Base-by-base conservation (phyloP, 2,888 invertebrate genomes). In the Argyresthia albistria region DNA sequence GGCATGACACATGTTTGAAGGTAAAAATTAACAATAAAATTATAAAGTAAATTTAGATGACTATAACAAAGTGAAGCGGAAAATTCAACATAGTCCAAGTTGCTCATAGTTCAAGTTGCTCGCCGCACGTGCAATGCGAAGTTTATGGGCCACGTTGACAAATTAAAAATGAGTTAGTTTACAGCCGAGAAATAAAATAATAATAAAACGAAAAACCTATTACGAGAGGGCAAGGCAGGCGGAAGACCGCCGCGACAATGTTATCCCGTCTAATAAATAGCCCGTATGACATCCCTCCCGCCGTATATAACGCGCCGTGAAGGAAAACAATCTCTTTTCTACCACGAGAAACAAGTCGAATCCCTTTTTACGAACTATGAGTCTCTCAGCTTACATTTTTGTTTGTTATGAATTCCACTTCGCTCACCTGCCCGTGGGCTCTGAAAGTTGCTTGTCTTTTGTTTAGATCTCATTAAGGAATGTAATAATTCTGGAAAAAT, bases 161-260 rank as follows among this genome's bases (percentile, higher is more conserved):
- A 84, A 84, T 86, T 83, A 83, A 84, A 82, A 83, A 83, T 80
- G 75, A 79, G 80, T 76, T 77, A 77, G 78, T 80, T 81, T 79
- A 80, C 78, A 76, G 66, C 76, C 71, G 61, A 65, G 76, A 75
- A 75, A 76, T 77, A 76, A 80, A 79, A 79, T 79, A 72, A 80
- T 73, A 76, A 49, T 53, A 77, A 56, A 77, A 77, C 67, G 67
- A 63, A 75, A 80, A 80, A 76, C 73, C 76, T 76, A 81, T 80
- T 80, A 80, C 73, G 68, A 56, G 66, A 37, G 37, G 48, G 48
- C 10, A 65, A 69, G 67, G 71, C 70, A 66, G 68, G 62, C 64
- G 62, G 63, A 63, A 64, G 67, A 65, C 64, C 65, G 65, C 62
- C 61, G 70, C 70, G 76, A 81, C 82, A 81, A 77, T 80, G 81